Percentiles rank a stretch among this genome's conserved stretches.
phyloP scores from a whole-genome alignment of 1,140 invertebrate species.

The Drosophila quadrilineata region DNA sequence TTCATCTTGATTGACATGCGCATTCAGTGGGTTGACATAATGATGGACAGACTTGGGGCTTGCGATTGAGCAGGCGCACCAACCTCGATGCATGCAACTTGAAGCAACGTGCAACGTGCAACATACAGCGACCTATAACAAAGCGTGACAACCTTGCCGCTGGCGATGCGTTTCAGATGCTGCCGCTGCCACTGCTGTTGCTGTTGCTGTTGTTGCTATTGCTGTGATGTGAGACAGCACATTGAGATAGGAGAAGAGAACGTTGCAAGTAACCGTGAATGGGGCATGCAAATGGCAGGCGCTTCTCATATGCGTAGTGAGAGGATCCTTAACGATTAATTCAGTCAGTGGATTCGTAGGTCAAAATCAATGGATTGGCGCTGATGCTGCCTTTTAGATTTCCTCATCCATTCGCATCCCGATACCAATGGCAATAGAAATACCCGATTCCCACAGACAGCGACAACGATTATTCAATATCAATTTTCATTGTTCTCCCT shows the following conservation, averaged over 20 bases:
- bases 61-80: constrained; percentile 35
- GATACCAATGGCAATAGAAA: no score
- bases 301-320: constrained; percentile 68
- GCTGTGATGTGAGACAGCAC: constrained; percentile 46
- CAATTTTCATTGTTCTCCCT: constrained; percentile 69
- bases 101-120: constrained; percentile 7
- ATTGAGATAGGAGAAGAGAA: not conserved
- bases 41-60: constrained; percentile 74
- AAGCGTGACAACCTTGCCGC: constrained; percentile 33
- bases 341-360: constrained; percentile 18
- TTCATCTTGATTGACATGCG: constrained; percentile 81
- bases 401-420: constrained; percentile 12
- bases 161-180: constrained; percentile 47
- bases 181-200: no score
- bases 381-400: constrained; percentile 69
- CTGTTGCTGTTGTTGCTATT: constrained; percentile 35
- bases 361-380: constrained; percentile 11
- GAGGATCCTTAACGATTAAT: constrained; percentile 40
- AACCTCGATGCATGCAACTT: not conserved
- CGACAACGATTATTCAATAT: constrained; percentile 67
- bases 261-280: no score
- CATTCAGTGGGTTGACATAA: constrained; percentile 81
- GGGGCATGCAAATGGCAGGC: constrained; percentile 22
- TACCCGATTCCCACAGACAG: no score
- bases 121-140: constrained; percentile 35